phyloP scores from a whole-genome alignment of 2,113 vertebrate species.

The Pluvianellus socialis region DNA sequence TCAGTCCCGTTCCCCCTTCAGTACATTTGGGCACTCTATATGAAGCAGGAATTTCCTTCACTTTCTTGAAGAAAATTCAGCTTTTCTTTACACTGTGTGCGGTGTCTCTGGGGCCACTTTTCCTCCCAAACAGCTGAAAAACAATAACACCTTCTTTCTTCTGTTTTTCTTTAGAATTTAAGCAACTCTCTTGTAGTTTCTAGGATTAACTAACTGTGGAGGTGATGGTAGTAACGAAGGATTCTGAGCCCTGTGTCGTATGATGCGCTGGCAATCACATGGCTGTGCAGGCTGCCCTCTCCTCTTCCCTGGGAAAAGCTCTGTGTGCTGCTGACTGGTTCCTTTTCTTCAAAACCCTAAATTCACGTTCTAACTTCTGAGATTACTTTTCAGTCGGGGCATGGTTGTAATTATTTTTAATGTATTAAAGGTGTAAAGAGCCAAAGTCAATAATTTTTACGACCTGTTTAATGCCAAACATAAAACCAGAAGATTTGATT shows the following conservation, averaged over 20 bases:
- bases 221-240: neutral
- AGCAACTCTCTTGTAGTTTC: neutral
- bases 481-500: slow-evolving; percentile 4
- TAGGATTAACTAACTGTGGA: neutral
- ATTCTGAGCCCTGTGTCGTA: neutral
- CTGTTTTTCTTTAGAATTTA: neutral
- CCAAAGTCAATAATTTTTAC: slow-evolving; percentile 59
- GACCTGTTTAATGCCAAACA: slow-evolving; percentile 42
- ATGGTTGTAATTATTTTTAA: slow-evolving; percentile 38
- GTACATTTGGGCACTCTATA: neutral
- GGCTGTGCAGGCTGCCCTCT: neutral
- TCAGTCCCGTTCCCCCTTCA: neutral
- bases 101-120: neutral
- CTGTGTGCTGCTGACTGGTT: neutral
- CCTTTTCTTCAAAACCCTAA: neutral
- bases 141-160: neutral
- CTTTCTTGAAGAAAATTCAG: neutral
- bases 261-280: neutral
- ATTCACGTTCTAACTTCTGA: slow-evolving; percentile 2
- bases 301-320: neutral
- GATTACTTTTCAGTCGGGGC: neutral
- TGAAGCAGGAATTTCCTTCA: neutral
- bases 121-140: neutral
- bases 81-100: neutral
- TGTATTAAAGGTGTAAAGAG: neutral